Conservation (phyloP, 2,888 invertebrate genomes). For the Pegoplata infirma region DNA sequence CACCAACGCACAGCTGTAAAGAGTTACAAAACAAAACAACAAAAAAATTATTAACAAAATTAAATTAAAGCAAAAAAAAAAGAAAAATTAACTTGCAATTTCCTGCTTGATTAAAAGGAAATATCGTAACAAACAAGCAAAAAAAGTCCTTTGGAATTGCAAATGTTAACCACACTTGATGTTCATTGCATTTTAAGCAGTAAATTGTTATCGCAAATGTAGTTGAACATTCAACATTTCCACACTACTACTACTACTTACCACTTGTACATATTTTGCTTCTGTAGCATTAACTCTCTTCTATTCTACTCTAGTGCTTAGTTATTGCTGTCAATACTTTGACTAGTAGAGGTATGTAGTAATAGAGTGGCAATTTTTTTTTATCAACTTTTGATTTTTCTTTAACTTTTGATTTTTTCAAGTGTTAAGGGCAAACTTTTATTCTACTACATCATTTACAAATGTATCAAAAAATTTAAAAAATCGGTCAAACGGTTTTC, state of each 20-base stretch:
- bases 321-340: slow-evolving; percentile 35
- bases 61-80: slow-evolving; percentile 9
- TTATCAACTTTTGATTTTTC: no score
- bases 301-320: not conserved
- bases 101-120: not conserved
- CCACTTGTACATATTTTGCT: no score
- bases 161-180: slow-evolving; percentile 7
- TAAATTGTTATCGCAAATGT: slow-evolving; percentile 6
- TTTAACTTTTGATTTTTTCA: no score
- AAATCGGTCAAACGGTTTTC: no score
- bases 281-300: no score
- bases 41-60: not conserved
- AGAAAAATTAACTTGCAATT: not conserved
- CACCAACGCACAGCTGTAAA: slow-evolving; percentile 90
- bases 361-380: no score
- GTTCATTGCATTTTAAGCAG: not conserved
- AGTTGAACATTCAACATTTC: not conserved
- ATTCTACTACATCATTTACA: no score
- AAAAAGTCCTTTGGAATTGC: not conserved
- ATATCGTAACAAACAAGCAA: not conserved
- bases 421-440: no score
- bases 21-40: slow-evolving; percentile 4
- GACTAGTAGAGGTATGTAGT: no score
- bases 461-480: no score
- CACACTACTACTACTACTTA: not conserved